phyloP scores from a whole-genome alignment of 2,113 vertebrate genomes.

The Oceanites oceanicus region DNA sequence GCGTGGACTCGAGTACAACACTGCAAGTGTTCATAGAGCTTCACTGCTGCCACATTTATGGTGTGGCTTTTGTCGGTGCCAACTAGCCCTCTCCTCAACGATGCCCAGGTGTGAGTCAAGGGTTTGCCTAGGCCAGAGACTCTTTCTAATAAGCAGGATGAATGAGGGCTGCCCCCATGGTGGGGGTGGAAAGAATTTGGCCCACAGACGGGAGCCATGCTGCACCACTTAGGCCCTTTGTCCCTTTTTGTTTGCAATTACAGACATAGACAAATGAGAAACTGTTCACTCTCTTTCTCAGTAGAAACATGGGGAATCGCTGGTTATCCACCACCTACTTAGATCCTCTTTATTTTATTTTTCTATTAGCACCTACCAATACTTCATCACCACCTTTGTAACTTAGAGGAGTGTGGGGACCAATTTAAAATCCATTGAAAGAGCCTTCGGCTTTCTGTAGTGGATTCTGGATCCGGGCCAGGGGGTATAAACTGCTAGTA shows the following conservation, averaged over 20 bases:
- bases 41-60: background rate
- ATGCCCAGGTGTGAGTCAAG: background rate
- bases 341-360: background rate
- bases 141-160: background rate
- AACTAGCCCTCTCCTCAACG: fast-evolving
- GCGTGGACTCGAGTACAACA: fast-evolving
- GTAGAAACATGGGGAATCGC: background rate
- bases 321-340: background rate
- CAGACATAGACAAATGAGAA: background rate
- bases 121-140: background rate
- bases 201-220: background rate
- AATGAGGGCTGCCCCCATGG: background rate
- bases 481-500: background rate
- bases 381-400: background rate
- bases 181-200: background rate
- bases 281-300: background rate
- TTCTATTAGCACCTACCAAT: background rate
- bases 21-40: background rate
- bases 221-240: background rate
- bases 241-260: background rate
- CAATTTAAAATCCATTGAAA: slow-evolving; percentile 30
- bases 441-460: background rate
- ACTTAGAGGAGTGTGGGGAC: background rate
- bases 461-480: slow-evolving; percentile 2
- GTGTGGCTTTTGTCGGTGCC: background rate